Base-by-base conservation (phyloP, 2,797 vertebrate species). In the Rhyacichthys aspro region DNA sequence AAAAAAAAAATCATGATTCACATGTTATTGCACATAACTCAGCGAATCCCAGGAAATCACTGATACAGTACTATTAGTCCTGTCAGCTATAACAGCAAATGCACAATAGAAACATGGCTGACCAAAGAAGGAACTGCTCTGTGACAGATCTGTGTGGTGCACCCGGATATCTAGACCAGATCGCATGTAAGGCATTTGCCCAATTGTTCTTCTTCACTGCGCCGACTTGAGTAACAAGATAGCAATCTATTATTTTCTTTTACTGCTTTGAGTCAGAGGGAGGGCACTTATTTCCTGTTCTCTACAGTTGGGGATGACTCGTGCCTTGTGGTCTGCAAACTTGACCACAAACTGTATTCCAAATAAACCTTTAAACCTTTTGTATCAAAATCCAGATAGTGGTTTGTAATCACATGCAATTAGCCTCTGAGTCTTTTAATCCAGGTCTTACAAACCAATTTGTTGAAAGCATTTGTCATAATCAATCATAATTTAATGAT, bases 201-300 rank as follows among this genome's bases (percentile, higher is more conserved):
- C 77, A 87, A 90, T 90, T 88, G 88, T 91, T 90, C 89, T 89
- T 91, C 87, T 88, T 89, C 84, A 74, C 73, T 71, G 81, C 76
- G 62, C 56, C 14, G 63, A 63, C 86, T 75, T 86, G 84, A 89
- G 85, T 76, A 76, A 75, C 63, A 9, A 81, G 88, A 92, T 91
- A 88, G 56, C n/a, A 3, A 92, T 93, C 86, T 76, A 76, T 87
- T 88, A 82, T 89, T 83, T 84, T 90, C 82, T 87, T 88, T 90
- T 52, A 76, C 63, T 43, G 60, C 59, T 70, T 54, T 43, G 38
- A 84, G 84, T 77, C 81, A 78, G 70, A 72, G 67, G 69, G 73
- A 83, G 64, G 78, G 36, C 81, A 83, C 52, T 63, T 74, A 65
- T 67, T 89, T 88, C 78, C 82, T 83, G 78, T 71, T 76, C 71